Conservation (phyloP, 2,113 vertebrate species). For the Actinemys pallida region DNA sequence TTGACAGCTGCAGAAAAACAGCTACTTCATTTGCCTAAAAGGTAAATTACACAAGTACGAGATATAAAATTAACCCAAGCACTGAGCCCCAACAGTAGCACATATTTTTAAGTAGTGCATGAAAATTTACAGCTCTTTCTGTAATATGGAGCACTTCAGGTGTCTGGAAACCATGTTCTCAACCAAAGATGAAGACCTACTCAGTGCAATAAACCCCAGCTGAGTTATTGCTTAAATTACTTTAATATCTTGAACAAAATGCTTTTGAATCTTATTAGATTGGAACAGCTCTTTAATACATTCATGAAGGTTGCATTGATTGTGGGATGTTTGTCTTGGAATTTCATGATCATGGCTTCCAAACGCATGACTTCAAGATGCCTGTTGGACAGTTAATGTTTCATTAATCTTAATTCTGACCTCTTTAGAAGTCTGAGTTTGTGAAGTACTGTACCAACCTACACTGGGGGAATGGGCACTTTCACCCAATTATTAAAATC, state of each 20-base stretch:
- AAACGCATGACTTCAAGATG: constrained; percentile 48
- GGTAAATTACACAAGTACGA: not conserved
- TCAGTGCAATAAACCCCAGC: constrained; percentile 29
- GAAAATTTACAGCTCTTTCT: not conserved
- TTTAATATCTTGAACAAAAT: constrained; percentile 48
- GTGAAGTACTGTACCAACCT: not conserved
- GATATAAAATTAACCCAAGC: not conserved
- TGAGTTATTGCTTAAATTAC: constrained; percentile 23
- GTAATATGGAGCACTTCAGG: not conserved
- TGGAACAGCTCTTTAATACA: constrained; percentile 52
- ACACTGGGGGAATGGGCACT: too few relatives aligned
- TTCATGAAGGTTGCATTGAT: constrained; percentile 55
- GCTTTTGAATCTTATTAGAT: constrained; percentile 49
- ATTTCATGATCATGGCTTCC: constrained; percentile 34
- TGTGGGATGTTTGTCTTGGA: constrained; percentile 29
- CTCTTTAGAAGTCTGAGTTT: constrained; percentile 36
- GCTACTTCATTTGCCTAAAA: not conserved
- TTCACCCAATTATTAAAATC: too few relatives aligned
- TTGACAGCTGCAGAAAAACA: not conserved
- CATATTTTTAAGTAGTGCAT: not conserved
- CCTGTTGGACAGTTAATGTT: constrained; percentile 33
- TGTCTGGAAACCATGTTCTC: not conserved
- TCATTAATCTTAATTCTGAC: constrained; percentile 36
- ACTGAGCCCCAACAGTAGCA: not conserved
- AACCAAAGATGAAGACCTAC: constrained; percentile 4